A percentile compares a stretch with the other conserved stretches of the same genome.
Evolutionary conservation across 2,888 invertebrate species (phyloP).

Genomic region (Drosophila fungiperda): DNA sequence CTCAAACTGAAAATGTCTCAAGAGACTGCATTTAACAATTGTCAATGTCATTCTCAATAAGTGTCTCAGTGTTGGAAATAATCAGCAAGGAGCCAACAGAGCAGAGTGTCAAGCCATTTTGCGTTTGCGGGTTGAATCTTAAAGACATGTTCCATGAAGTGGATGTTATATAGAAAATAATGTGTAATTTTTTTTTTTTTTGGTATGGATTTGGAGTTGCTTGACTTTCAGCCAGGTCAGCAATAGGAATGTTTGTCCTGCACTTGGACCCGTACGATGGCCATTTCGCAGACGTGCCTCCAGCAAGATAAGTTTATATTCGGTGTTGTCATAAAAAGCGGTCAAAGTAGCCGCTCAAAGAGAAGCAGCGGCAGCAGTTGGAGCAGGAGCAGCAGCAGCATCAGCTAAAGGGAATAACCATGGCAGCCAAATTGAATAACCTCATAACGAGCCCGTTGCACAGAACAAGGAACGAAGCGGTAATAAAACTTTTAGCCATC

Average conservation of each 20-base stretch:
- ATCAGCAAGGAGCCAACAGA: not conserved
- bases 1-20: conserved; percentile 17
- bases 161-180: conserved; percentile 8
- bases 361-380: conserved; percentile 20
- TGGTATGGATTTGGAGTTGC: not conserved
- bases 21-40: conserved; percentile 15
- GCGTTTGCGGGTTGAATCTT: conserved; percentile 3
- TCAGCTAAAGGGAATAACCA: conserved; percentile 30
- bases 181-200: not conserved
- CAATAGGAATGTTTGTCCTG: conserved; percentile 15
- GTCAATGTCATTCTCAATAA: conserved; percentile 13
- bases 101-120: not conserved
- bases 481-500: conserved; percentile 76
- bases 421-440: conserved; percentile 71
- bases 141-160: conserved; percentile 4
- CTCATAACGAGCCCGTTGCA: conserved; percentile 76
- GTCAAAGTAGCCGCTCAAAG: conserved; percentile 29
- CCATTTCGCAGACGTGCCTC: conserved; percentile 52
- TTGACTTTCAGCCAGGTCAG: conserved; percentile 33
- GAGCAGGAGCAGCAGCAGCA: conserved; percentile 18
- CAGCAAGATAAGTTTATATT: conserved; percentile 59
- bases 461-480: conserved; percentile 59
- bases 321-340: conserved; percentile 54
- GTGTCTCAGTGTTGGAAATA: conserved; percentile 18
- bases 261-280: conserved; percentile 45